phyloP scores from a whole-genome alignment of 37 sponge, comb jelly and placozoan species.

The Ianthella basta region DNA sequence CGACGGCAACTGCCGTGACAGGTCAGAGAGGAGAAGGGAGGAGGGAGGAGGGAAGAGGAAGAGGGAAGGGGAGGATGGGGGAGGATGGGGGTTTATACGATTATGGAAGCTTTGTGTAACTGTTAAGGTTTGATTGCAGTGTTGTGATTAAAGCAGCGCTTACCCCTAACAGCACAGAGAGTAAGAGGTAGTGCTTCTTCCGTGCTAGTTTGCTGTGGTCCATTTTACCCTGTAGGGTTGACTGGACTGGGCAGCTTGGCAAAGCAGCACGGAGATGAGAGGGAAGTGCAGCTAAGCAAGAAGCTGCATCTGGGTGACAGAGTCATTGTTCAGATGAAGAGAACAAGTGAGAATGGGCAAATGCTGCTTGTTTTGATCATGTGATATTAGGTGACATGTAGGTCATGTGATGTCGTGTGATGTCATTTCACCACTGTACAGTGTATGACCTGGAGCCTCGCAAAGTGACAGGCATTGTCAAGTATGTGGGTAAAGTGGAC shows the following conservation, averaged over 20 bases:
- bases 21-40: too few relatives aligned
- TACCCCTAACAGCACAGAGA: too few relatives aligned
- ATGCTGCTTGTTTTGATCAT: neutral
- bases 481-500: constrained; percentile 88
- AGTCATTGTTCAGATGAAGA: constrained; percentile 73
- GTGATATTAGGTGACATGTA: neutral
- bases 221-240: neutral
- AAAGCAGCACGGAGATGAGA: neutral
- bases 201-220: too few relatives aligned
- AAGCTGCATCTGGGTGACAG: constrained; percentile 69
- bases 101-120: too few relatives aligned
- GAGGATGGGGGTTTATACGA: too few relatives aligned
- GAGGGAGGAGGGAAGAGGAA: neutral
- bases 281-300: constrained; percentile 42
- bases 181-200: too few relatives aligned
- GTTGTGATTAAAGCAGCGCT: too few relatives aligned
- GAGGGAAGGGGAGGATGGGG: too few relatives aligned
- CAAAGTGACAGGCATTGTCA: constrained; percentile 72
- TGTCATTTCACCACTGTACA: constrained; percentile 9
- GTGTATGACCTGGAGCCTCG: constrained; percentile 81
- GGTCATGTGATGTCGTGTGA: neutral
- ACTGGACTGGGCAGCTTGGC: constrained; percentile 11
- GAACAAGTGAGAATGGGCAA: constrained; percentile 41
- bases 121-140: too few relatives aligned
- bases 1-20: neutral